Base-by-base conservation (phyloP, 1,140 invertebrate genomes). In the Trinorchestia longiramus region DNA sequence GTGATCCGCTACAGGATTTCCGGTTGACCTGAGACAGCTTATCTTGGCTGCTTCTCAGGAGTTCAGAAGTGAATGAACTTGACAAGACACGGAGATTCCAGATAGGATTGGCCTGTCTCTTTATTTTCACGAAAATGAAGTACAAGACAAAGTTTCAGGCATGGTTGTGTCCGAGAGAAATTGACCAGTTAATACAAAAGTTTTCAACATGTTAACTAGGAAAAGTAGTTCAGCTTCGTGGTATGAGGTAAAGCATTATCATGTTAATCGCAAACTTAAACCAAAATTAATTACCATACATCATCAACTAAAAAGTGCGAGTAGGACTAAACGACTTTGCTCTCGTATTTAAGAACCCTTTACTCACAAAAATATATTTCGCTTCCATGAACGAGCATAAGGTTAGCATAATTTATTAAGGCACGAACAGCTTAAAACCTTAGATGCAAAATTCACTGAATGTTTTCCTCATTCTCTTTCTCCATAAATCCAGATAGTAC, bases 1-100 rank as follows among this genome's bases (percentile, higher is more conserved):
- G 43, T 6, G 40, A 42, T 94, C 44, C 43, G 43, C 41, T 44
- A 4, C 36, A 42, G 92, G 44, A 94, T 94, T 94, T 94, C 92
- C 92, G 92, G 92, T 47, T 94, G 92, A 94, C 92, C 92, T 8
- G 92, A 90, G 1, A 90, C 11, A 44, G 19, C 43, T 44, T 45
- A 45, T 94, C 92, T 45, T 94, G 92, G 44, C 4, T 0, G 88
- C 88, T 28, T 90, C n/a, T 90, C 43, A 15, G 36, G n/a, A 90
- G 36, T 42, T 42, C 11, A 90, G 88, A 17, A 42, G 88, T 90
- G 88, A 90, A 90, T 90, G 62, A 77, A 77, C 62, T 36, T 36
- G 11, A 77, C 62, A 36, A 11, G 62, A 36, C 36, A 77, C 62
- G 11, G 62, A 53, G 62, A 77, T 36, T 36, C 28, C 15, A 77